phyloP scores from a whole-genome alignment of 2,113 vertebrate genomes.

The Hippolais icterina region DNA sequence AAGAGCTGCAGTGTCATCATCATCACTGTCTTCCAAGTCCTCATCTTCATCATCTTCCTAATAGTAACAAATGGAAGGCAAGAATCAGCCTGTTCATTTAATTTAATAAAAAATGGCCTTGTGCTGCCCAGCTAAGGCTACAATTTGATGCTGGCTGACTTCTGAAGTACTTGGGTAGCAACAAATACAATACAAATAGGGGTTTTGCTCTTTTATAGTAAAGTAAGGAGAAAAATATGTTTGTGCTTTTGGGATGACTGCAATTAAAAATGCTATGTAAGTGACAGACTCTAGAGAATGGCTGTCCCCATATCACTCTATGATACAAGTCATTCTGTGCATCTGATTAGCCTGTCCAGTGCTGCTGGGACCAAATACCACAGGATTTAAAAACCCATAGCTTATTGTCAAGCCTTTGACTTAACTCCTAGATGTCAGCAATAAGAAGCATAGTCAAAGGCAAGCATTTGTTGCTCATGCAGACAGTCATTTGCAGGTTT shows the following conservation, averaged over 20 bases:
- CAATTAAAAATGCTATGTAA: background rate
- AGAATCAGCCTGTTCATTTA: background rate
- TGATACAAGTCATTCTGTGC: background rate
- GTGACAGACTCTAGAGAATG: background rate
- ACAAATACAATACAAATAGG: background rate
- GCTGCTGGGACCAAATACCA: background rate
- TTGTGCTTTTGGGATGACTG: background rate
- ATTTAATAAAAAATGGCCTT: background rate
- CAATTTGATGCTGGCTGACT: background rate
- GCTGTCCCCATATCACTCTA: background rate
- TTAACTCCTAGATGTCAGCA: background rate
- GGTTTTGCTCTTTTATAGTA: background rate
- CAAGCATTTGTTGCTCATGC: background rate
- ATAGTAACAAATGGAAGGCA: background rate
- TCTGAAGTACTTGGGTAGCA: background rate
- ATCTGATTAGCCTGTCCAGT: background rate
- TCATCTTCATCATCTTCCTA: conserved; percentile 85
- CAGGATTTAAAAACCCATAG: background rate
- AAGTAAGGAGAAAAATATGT: background rate
- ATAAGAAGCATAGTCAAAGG: background rate
- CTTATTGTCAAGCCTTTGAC: background rate
- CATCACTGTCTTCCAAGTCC: conserved; percentile 91
- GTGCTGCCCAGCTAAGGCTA: background rate
- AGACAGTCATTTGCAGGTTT: background rate
- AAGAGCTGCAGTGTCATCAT: conserved; percentile 94